Conservation (phyloP, 2,113 vertebrate species). For the Mohoua ochrocephala region DNA sequence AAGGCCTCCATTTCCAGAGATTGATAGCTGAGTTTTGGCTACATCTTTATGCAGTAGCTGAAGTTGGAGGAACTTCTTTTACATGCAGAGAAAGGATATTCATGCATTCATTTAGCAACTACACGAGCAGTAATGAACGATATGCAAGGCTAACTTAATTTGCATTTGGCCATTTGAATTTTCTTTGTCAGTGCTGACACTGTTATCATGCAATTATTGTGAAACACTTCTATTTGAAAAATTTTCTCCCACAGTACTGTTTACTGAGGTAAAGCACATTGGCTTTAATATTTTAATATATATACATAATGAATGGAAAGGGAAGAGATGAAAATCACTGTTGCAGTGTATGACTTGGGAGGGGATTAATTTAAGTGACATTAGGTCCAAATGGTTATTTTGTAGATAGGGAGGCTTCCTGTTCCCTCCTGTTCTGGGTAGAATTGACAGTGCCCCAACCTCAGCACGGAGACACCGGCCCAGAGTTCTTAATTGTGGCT, state of each 20-base stretch:
- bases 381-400: neutral
- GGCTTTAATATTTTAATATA: constrained; percentile 20
- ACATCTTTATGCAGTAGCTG: neutral
- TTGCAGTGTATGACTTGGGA: neutral
- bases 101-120: neutral
- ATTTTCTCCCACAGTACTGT: neutral
- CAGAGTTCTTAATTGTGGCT: neutral
- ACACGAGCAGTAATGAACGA: neutral
- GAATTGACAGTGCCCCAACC: neutral
- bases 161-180: constrained; percentile 22
- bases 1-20: neutral
- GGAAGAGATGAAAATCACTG: neutral
- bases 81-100: neutral
- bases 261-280: neutral
- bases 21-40: neutral
- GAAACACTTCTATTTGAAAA: neutral
- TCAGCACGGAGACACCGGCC: neutral
- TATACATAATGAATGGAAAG: neutral
- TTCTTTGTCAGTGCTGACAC: neutral
- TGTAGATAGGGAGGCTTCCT: neutral
- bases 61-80: neutral
- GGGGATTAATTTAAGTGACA: neutral
- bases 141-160: constrained; percentile 6
- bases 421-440: neutral
- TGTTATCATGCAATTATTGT: constrained; percentile 7